Evolutionary conservation across 2,888 invertebrate species (phyloP), one percentile per base, ranked within the genome.

Genomic region (Lithophane semibrunnea): DNA sequence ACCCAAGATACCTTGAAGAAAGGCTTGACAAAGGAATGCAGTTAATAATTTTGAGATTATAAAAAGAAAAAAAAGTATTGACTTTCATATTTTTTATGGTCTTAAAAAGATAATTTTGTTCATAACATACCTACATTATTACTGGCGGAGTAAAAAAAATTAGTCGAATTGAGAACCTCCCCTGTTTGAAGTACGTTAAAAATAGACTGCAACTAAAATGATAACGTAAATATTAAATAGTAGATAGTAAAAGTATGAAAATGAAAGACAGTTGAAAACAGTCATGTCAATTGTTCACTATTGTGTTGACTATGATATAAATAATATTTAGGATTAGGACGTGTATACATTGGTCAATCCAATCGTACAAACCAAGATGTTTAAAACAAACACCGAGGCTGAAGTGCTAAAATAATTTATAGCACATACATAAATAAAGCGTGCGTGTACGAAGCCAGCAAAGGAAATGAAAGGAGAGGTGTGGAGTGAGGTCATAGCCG

Each of bases 401-500:
- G 61, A 60, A 75, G 79, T 79, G 85, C 61, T 80, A 65, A 81
- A 86, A 84, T 88, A 84, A 88, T 83, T 87, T 80, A 85, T 73
- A 75, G 76, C 18, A 18, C 68, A 77, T 29, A 73, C 72, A 86
- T 85, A 87, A 86, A 86, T 73, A 73, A 44, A 65, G 58, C 76
- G 75, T 88, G 86, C 88, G 86, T 86, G 88, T 78, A 64, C 66
- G 64, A 69, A 81, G 61, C 65, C 12, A 79, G 86, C 77, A 70
- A 81, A 86, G 88, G 86, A 88, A 86, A 86, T 86, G 74, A 76
- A 86, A 73, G 72, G 73, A 58, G 72, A 79, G 80, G 86, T 80
- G 78, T 75, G 79, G 79, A 85, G 83, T 78, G 87, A 75, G 83
- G 75, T 82, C 77, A 70, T 77, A 69, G 69, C 75, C 67, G 73